These are phyloP conservation scores for Paramormyrops kingsleyae DNA, from an alignment of 2,113 vertebrate species.

Conservation along the genomic window DNA sequence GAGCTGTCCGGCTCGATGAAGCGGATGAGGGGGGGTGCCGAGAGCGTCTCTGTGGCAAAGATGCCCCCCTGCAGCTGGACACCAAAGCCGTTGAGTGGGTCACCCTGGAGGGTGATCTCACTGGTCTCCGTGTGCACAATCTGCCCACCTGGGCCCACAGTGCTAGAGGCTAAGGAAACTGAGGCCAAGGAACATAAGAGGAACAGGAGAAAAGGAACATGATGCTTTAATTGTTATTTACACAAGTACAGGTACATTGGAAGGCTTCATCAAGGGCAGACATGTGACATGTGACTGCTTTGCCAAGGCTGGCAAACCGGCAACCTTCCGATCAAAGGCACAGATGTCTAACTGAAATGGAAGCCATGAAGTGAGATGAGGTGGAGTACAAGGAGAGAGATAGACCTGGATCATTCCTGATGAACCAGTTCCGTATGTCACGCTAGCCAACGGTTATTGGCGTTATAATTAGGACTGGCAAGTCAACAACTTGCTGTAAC, in stretches of 20 bases:
- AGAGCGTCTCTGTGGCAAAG: slow-evolving; percentile 91
- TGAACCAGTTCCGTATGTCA: not conserved
- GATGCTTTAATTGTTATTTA: not conserved
- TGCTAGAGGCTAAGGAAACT: slow-evolving; percentile 90
- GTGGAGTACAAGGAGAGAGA: not conserved
- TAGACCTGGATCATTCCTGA: not conserved
- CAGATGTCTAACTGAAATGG: not conserved
- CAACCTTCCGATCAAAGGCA: not conserved
- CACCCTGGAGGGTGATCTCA: slow-evolving; percentile 81
- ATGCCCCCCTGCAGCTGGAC: slow-evolving; percentile 95
- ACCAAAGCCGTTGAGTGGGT: slow-evolving; percentile 89
- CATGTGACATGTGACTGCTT: not conserved
- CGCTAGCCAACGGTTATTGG: not conserved
- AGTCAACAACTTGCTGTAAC: not conserved
- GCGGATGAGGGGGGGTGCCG: slow-evolving; percentile 84
- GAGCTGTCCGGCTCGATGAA: slow-evolving; percentile 97
- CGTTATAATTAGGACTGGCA: not conserved
- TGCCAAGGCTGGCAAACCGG: not conserved
- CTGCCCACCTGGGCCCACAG: slow-evolving; percentile 88
- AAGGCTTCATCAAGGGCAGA: not conserved
- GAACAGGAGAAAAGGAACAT: not conserved
- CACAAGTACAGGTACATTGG: not conserved
- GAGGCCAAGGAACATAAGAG: not conserved
- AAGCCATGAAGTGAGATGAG: not conserved
- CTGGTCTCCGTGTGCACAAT: slow-evolving; percentile 89